A percentile compares a stretch with the other conserved stretches of the same genome.
Evolutionary conservation across 2,888 invertebrate species (phyloP).

Genomic region (Diloba caeruleocephala): DNA sequence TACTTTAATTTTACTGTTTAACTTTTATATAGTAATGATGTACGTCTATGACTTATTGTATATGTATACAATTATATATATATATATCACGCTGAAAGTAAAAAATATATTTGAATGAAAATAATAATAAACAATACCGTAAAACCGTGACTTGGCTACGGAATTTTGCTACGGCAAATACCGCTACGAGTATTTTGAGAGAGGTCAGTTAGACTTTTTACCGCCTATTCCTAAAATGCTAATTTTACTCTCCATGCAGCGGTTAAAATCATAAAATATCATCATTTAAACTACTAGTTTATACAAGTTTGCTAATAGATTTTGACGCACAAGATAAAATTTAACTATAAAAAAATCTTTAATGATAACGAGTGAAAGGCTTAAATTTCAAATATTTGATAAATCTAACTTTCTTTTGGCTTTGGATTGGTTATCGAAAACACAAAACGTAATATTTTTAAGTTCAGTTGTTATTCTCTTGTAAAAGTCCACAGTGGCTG

Average conservation of each 20-base stretch:
- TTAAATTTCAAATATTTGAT: conserved; percentile 2
- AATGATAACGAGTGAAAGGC: conserved; percentile 19
- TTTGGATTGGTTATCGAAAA: not conserved
- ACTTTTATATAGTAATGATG: no score
- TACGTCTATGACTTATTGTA: no score
- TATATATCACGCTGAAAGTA: no score
- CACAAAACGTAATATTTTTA: no score
- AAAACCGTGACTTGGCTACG: conserved; percentile 11
- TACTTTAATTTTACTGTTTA: no score
- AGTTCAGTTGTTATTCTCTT: no score
- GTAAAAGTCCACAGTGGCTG: no score
- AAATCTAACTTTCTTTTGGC: conserved; percentile 19
- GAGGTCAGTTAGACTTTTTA: conserved; percentile 26
- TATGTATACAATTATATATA: no score
- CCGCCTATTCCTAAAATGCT: conserved; percentile 3
- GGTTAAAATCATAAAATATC: no score
- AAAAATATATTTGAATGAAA: no score
- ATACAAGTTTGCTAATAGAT: not conserved
- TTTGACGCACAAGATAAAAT: not conserved
- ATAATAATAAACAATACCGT: conserved; percentile 18
- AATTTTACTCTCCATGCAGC: conserved; percentile 14
- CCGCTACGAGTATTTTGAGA: conserved; percentile 34
- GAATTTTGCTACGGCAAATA: conserved; percentile 16
- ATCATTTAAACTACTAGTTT: conserved; percentile 9
- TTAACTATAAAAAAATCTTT: not conserved